Base-by-base conservation (phyloP, 2,113 vertebrate genomes). In the Silurus glanis region DNA sequence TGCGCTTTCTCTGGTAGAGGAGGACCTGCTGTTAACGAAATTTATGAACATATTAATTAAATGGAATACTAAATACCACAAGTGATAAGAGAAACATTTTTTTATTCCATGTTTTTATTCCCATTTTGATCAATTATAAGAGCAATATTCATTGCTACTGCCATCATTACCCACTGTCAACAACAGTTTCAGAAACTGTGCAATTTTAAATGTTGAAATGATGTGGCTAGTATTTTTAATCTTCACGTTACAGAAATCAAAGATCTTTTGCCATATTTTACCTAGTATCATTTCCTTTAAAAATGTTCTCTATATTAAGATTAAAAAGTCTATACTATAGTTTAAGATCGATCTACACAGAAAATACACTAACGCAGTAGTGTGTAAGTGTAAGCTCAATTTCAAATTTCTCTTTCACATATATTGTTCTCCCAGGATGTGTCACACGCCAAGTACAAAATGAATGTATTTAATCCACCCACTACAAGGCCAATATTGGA, bases 1-100 rank as follows among this genome's bases (percentile, higher is more conserved):
- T 83, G 84, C 21, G 92, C 87, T 72, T 95, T 94, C 56, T 93
- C 91, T 87, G 94, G 94, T 85, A 91, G 88, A n/a, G 89, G 91
- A 87, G 91, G 92, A 85, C 88, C 92, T 91, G 80, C 90, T 93
- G 85, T 55, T 55, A 79, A 75, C 80, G 51, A 45, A 1, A 88
- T 7, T 66, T 1, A 51, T 66, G 4, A 16, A 87, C n/a, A 56
- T 6, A 16, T 23, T 28, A 79, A 69, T 19, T 69, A 4, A 59
- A 69, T 9, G 5, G 21, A 51, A 23, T 23, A 67, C 17, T 12
- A 55, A 55, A 78, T 76, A 49, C 10, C 7, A 37, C n/a, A 28
- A 76, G 51, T 76, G 2, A 25, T 9, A 9, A 72, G 69, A 72
- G 37, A 72, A 21, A 47, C 51, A n/a, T n/a, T 23, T 49, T 51